Base-by-base conservation (phyloP, 2,797 vertebrate species). In the Sebastiscus tertius region DNA sequence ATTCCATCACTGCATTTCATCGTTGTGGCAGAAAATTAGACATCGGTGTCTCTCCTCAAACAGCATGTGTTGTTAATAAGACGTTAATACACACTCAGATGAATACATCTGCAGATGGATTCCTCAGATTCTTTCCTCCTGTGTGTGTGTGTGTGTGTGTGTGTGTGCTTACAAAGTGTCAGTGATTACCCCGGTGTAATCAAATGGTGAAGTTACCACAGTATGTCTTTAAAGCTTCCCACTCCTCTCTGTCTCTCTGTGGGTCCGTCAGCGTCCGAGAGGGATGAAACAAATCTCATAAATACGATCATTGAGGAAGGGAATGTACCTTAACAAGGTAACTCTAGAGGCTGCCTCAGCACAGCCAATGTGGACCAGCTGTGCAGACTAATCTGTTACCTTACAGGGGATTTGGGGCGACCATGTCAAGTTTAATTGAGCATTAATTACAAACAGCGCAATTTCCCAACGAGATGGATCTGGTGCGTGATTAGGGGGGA, bases 381-480 rank as follows among this genome's bases (percentile, higher is more conserved):
- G 94, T 87, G 83, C 73, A 11, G 75, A n/a, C 92, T 94, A 92
- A 95, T 95, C 93, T 90, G 80, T 86, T 91, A 89, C 92, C 83
- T 87, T 87, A 90, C 80, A 80, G 89, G 84, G 94, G 93, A 94
- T 96, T 95, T 94, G 87, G 88, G 87, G 86, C 69, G 59, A 91
- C 86, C 84, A 91, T 90, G 86, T 92, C 85, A 76, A 81, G 72
- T 94, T 93, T 91, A 94, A 94, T 92, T 92, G 87, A 89, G 87
- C 93, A 90, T 94, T 95, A 95, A 95, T 95, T 94, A 92, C 84
- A 94, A 93, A 93, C 87, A 84, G 60, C 49, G 87, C 92, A 92
- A 91, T 93, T 93, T 94, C 87, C 90, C 77, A 66, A 54, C 22
- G 24, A 84, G 63, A 81, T 75, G 55, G 73, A 26, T 76, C 77